Evolutionary conservation across 2,113 vertebrate genomes (phyloP).

Genomic region (Mastomys natalensis): DNA sequence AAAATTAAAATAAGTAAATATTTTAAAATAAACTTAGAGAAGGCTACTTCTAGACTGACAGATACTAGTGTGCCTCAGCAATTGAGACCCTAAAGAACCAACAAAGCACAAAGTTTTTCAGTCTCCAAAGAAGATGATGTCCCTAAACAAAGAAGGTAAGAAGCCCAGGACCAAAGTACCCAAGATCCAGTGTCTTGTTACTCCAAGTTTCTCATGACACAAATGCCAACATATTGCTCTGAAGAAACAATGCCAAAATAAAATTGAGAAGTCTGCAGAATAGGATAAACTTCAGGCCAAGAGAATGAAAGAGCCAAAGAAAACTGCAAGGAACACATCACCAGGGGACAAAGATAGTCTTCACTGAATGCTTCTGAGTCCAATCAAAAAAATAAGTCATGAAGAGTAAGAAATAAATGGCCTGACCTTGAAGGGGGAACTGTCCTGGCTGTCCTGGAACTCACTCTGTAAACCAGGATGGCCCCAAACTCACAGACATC

Average conservation of each 20-base stretch:
- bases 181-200: neutral
- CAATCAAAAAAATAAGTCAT: neutral
- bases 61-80: neutral
- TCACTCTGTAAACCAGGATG: no score
- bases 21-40: neutral
- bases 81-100: neutral
- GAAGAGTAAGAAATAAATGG: neutral
- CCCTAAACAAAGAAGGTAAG: neutral
- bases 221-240: neutral
- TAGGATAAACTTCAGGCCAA: neutral
- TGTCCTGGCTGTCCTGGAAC: no score
- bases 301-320: neutral
- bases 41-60: neutral
- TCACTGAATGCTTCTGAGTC: neutral
- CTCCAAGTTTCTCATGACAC: neutral
- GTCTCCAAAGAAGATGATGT: neutral
- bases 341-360: neutral
- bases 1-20: no score
- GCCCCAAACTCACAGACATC: no score
- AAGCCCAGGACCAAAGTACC: neutral
- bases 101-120: neutral
- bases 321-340: neutral
- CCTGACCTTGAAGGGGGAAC: neutral
- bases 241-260: neutral
- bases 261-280: neutral